Percentiles rank a stretch among this genome's conserved stretches.
Conservation (phyloP, 2,113 vertebrate species). For the Eublepharis macularius region DNA sequence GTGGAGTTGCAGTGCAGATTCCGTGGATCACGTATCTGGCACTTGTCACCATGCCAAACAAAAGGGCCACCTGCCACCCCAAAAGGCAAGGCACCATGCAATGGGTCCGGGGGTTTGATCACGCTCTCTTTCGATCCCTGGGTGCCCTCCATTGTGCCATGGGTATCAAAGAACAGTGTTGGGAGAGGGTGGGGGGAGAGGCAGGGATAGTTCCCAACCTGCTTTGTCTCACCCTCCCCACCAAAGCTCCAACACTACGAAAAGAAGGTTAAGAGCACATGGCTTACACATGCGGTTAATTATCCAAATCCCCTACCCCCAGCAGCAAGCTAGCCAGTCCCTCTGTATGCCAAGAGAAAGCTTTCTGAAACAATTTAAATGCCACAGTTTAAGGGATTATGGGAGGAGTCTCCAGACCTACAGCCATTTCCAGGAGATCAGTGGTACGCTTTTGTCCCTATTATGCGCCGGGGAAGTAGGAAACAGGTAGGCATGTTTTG, state of each 20-base stretch:
- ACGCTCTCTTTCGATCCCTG: slow-evolving; percentile 9
- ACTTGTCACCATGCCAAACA: slow-evolving; percentile 57
- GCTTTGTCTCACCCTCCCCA: neutral
- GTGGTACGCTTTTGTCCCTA: too few species aligned
- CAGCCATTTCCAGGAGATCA: neutral
- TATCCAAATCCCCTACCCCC: neutral
- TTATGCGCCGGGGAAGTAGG: too few species aligned
- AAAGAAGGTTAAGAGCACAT: neutral
- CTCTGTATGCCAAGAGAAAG: neutral
- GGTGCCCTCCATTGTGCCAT: slow-evolving; percentile 4
- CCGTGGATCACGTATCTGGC: neutral
- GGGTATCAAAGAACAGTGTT: neutral
- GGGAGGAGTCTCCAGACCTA: neutral
- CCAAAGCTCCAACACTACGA: neutral
- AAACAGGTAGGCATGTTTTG: too few species aligned
- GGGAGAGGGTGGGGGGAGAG: neutral
- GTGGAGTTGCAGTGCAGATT: neutral
- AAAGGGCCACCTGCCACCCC: slow-evolving; percentile 73
- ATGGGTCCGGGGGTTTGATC: neutral
- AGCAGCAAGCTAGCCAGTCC: neutral
- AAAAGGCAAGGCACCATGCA: slow-evolving; percentile 60
- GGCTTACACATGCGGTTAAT: neutral
- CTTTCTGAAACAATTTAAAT: neutral
- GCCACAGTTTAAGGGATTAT: neutral
- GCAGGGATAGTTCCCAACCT: neutral